Conservation (phyloP, 2,888 invertebrate genomes). For the Acleris sparsana region DNA sequence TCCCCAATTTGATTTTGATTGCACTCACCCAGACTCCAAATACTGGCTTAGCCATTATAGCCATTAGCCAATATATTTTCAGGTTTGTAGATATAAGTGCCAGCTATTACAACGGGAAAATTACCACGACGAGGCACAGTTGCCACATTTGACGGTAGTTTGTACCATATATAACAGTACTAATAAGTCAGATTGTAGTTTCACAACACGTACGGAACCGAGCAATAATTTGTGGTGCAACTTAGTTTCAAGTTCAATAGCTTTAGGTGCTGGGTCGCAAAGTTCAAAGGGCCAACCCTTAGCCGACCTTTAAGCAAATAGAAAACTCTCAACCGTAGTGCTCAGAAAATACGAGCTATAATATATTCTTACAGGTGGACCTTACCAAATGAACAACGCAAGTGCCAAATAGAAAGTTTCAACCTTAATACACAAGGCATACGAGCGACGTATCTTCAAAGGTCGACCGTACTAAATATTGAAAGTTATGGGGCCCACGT, state of each 20-base stretch:
- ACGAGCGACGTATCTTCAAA: not conserved
- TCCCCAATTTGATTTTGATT: too few species aligned
- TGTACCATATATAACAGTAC: slow-evolving; percentile 4
- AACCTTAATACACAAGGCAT: too few species aligned
- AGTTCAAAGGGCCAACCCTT: slow-evolving; percentile 36
- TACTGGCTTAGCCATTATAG: too few species aligned
- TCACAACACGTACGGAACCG: slow-evolving; percentile 30
- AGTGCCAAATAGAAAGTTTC: too few species aligned
- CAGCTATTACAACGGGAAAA: too few species aligned
- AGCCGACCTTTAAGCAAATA: slow-evolving; percentile 29
- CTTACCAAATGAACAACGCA: slow-evolving; percentile 19
- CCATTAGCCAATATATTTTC: too few species aligned
- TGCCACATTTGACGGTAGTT: too few species aligned
- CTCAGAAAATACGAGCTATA: slow-evolving; percentile 21
- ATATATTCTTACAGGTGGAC: slow-evolving; percentile 6
- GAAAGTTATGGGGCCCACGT: slow-evolving; percentile 23
- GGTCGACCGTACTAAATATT: slow-evolving; percentile 29
- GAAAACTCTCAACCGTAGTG: slow-evolving; percentile 26
- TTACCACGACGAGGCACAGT: too few species aligned
- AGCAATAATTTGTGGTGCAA: slow-evolving; percentile 35
- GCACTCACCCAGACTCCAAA: too few species aligned
- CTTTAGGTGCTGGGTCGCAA: slow-evolving; percentile 38
- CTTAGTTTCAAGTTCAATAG: slow-evolving; percentile 40
- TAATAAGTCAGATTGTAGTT: slow-evolving; percentile 26
- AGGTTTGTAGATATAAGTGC: too few species aligned